Percentiles rank a stretch among this genome's conserved stretches.
Evolutionary conservation across 2,113 vertebrate species (phyloP).

Genomic region (Pristiophorus japonicus): DNA sequence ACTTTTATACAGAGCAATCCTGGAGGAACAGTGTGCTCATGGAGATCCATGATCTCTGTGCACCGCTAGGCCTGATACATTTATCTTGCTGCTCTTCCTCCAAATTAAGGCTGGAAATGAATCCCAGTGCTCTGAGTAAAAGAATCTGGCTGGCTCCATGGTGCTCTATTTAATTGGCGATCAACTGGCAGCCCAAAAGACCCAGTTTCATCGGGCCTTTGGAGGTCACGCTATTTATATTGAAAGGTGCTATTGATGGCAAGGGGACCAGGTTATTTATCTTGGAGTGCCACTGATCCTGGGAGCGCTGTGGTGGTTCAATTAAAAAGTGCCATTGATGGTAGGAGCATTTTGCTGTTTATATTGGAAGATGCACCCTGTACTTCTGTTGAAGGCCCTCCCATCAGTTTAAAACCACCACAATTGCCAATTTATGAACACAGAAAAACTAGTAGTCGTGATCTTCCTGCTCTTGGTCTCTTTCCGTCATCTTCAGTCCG

Average conservation of each 20-base stretch:
- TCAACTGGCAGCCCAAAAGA: background rate
- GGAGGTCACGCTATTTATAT: background rate
- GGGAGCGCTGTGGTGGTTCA: background rate
- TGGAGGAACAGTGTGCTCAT: background rate
- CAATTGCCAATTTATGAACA: no score
- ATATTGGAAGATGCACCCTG: background rate
- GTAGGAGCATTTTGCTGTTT: background rate
- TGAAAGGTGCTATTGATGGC: background rate
- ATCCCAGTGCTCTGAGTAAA: background rate
- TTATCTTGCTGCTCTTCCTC: background rate
- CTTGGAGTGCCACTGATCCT: background rate
- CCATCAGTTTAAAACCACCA: slow-evolving; percentile 14
- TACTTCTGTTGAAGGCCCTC: background rate
- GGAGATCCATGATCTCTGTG: background rate
- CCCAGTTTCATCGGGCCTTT: background rate
- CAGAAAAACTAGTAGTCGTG: background rate
- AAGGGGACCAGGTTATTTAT: slow-evolving; percentile 1
- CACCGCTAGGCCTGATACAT: no score
- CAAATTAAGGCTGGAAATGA: background rate
- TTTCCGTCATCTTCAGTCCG: background rate
- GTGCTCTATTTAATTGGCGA: background rate
- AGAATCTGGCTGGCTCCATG: background rate
- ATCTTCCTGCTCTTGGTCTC: background rate
- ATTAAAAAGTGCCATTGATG: background rate
- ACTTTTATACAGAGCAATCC: background rate